Conservation (phyloP, 1,140 invertebrate species). For the Melipona quadrifasciata region DNA sequence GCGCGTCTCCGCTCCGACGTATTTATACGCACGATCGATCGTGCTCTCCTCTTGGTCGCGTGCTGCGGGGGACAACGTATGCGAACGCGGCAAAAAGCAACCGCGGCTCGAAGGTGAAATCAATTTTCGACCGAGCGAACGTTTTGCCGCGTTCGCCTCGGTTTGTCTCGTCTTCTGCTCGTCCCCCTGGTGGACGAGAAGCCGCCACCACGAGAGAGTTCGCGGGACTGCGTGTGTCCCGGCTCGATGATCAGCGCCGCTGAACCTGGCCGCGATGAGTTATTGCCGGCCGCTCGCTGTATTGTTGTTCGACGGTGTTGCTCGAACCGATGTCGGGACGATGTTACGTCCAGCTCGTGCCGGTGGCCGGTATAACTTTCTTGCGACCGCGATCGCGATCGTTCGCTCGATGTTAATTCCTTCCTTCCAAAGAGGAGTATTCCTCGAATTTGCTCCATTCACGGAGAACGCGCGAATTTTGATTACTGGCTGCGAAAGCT, state of each 20-base stretch:
- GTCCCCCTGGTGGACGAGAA: too few species aligned
- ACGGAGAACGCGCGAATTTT: not conserved
- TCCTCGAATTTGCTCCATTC: not conserved
- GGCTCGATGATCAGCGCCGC: not conserved
- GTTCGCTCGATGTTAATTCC: not conserved
- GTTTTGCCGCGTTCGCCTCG: not conserved
- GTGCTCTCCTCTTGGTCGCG: conserved; percentile 30
- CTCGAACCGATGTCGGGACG: conserved; percentile 35
- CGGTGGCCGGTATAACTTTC: conserved; percentile 39
- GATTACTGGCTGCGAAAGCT: too few species aligned
- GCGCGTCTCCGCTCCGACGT: conserved; percentile 26
- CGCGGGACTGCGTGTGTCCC: not conserved
- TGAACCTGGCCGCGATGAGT: conserved; percentile 29
- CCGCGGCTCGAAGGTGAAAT: conserved; percentile 25
- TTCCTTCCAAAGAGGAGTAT: not conserved
- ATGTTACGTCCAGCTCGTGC: conserved; percentile 32
- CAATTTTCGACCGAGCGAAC: conserved; percentile 32
- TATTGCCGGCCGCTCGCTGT: conserved; percentile 20
- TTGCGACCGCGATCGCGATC: not conserved
- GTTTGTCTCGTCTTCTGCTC: too few species aligned
- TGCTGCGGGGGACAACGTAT: conserved; percentile 35
- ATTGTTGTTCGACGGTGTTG: conserved; percentile 47
- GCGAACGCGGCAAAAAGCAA: conserved; percentile 27
- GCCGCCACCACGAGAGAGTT: too few species aligned
- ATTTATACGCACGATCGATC: conserved; percentile 50